Percentiles rank a stretch among this genome's conserved stretches.
These are phyloP conservation scores for Capreolus pygargus DNA, from an alignment of 2,113 vertebrate species.

Conservation along the genomic window DNA sequence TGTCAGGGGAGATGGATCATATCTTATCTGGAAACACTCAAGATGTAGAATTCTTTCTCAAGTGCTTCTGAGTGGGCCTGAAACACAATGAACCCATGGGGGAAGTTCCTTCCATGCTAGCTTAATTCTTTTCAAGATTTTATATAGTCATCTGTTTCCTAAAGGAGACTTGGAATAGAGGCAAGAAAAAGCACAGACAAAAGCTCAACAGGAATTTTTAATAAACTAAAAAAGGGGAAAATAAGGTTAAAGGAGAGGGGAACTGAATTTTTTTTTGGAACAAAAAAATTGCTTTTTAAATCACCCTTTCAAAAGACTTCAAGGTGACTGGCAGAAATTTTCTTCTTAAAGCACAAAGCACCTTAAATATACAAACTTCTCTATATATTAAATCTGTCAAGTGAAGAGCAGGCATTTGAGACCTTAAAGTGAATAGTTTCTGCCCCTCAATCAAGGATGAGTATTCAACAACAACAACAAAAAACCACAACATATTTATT, in stretches of 20 bases:
- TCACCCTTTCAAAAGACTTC: neutral
- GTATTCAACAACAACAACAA: neutral
- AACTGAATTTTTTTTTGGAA: neutral
- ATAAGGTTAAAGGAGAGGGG: neutral
- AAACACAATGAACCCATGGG: neutral
- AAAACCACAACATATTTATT: neutral
- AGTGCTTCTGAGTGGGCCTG: neutral
- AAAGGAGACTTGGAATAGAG: neutral
- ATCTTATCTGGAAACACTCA: constrained; percentile 17
- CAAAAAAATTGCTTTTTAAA: neutral
- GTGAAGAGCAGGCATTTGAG: neutral
- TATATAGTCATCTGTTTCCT: neutral
- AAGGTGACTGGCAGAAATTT: neutral
- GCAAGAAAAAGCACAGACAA: neutral
- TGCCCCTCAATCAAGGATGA: neutral
- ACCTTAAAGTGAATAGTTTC: neutral
- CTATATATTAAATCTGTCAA: neutral
- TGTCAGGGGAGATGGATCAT: neutral
- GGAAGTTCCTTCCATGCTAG: neutral
- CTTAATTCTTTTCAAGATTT: constrained; percentile 16
- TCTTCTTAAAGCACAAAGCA: constrained; percentile 1
- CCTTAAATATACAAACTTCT: neutral
- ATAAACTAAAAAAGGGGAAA: neutral
- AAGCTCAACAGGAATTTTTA: neutral
- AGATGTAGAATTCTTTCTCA: constrained; percentile 1